These are phyloP conservation scores for Pseudochirops corinnae DNA, from an alignment of 2,797 vertebrate species.

Conservation along the genomic window DNA sequence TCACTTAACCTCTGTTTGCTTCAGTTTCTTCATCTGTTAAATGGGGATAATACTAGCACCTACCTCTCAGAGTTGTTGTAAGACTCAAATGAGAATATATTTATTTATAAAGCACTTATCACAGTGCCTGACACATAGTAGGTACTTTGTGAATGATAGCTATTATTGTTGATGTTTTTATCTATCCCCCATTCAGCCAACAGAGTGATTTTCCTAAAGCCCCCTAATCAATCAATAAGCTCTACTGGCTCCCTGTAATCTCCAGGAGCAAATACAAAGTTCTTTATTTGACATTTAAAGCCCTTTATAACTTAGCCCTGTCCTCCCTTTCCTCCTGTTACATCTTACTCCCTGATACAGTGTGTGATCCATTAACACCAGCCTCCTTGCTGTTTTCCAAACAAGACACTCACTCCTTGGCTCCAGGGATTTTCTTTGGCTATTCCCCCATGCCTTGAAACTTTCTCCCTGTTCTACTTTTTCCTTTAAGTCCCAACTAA, in stretches of 20 bases:
- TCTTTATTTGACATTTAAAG: not conserved
- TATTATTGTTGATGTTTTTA: not conserved
- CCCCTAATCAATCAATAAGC: not conserved
- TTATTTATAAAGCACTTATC: not conserved
- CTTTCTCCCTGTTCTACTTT: not conserved
- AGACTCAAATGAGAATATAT: not conserved
- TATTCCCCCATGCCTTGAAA: not conserved
- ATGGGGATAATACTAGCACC: too few relatives aligned
- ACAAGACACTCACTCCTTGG: not conserved
- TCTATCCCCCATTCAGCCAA: not conserved
- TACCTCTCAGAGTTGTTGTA: too few relatives aligned
- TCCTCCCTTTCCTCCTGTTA: not conserved
- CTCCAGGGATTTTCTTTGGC: not conserved
- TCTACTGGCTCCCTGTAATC: not conserved
- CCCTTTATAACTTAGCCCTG: not conserved
- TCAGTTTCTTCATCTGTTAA: not conserved
- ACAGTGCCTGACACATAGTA: too few relatives aligned
- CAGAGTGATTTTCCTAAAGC: not conserved
- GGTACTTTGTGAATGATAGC: not conserved
- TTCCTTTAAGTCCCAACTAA: not conserved
- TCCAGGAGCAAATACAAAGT: not conserved
- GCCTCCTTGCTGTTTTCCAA: not conserved
- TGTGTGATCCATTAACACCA: not conserved
- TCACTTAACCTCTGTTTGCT: not conserved
- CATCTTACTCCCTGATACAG: not conserved